These are phyloP conservation scores for Papilio protenor DNA, from an alignment of 2,888 invertebrate genomes.

Conservation along the genomic window DNA sequence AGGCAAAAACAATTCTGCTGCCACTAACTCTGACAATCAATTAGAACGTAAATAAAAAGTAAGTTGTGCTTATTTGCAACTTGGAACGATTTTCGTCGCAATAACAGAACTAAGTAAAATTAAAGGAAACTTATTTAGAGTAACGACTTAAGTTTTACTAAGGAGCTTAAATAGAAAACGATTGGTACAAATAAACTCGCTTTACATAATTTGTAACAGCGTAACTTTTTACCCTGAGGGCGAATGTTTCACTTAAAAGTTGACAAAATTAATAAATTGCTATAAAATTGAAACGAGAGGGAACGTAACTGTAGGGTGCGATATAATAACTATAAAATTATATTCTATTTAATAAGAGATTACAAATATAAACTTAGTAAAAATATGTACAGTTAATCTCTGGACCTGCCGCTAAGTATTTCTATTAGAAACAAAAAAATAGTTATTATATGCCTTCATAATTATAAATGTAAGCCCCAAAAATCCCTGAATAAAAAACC, in stretches of 20 bases:
- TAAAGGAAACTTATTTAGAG: slow-evolving; percentile 39
- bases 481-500: slow-evolving; percentile 15
- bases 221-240: slow-evolving; percentile 10
- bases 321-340: not conserved
- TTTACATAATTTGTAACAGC: slow-evolving; percentile 22
- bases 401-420: not conserved
- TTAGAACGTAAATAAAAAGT: slow-evolving; percentile 35
- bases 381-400: not conserved
- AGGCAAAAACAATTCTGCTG: slow-evolving; percentile 27
- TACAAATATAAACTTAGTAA: too few relatives aligned
- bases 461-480: not conserved
- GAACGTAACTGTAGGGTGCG: not conserved
- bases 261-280: slow-evolving; percentile 20
- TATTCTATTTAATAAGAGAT: too few relatives aligned
- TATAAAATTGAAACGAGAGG: not conserved
- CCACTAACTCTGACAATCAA: slow-evolving; percentile 33
- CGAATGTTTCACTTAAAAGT: slow-evolving; percentile 21
- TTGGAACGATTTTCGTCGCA: slow-evolving; percentile 36
- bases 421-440: not conserved
- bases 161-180: slow-evolving; percentile 34
- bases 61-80: slow-evolving; percentile 37
- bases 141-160: slow-evolving; percentile 40
- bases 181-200: slow-evolving; percentile 26
- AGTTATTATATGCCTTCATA: not conserved
- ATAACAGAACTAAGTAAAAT: slow-evolving; percentile 39